Percentiles rank a stretch among this genome's conserved stretches.
These are phyloP conservation scores for Megastigmus dorsalis DNA, from an alignment of 2,888 invertebrate genomes.

Conservation along the genomic window DNA sequence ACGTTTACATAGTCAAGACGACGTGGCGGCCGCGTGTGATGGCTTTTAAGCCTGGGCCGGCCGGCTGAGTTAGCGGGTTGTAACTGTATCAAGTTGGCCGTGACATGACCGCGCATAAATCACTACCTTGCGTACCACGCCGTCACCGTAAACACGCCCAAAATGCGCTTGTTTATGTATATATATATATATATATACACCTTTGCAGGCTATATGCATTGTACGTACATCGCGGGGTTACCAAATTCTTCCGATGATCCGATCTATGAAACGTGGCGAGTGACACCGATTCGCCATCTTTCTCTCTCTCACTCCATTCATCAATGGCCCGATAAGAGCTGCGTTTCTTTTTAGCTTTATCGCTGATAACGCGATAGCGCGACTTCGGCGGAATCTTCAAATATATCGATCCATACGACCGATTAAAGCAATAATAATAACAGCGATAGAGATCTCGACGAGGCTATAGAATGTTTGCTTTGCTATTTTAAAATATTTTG, in stretches of 20 bases:
- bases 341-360: no score
- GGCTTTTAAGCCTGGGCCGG: no score
- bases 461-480: no score
- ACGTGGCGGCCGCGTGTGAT: conserved; percentile 55
- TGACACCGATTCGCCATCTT: neutral
- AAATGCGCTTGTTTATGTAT: neutral
- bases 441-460: neutral
- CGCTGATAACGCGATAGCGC: no score
- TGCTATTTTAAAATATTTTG: no score
- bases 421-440: neutral
- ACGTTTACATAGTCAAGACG: conserved; percentile 2
- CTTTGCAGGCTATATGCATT: neutral
- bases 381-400: neutral
- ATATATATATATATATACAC: no score
- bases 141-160: neutral
- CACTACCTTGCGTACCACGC: conserved; percentile 63
- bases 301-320: neutral
- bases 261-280: neutral
- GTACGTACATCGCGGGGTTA: neutral
- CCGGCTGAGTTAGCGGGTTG: conserved; percentile 70
- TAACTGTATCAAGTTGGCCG: conserved; percentile 73
- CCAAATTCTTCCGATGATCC: conserved; percentile 7
- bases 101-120: conserved; percentile 72
- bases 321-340: conserved; percentile 12
- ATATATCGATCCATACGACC: neutral